These are phyloP conservation scores for Pseudorasbora parva DNA, from an alignment of 2,113 vertebrate genomes.

Conservation along the genomic window DNA sequence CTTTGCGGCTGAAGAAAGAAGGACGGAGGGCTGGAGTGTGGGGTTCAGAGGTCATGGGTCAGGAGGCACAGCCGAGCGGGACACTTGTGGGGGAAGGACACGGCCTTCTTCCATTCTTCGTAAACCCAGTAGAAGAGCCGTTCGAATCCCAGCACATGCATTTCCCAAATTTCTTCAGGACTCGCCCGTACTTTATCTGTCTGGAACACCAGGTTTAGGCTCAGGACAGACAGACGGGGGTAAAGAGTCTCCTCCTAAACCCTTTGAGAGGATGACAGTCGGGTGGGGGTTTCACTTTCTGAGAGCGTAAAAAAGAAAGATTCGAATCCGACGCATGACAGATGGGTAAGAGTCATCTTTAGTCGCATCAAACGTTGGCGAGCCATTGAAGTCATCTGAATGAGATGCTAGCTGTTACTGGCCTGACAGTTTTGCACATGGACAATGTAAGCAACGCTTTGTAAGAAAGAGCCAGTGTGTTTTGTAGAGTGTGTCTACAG, in stretches of 20 bases:
- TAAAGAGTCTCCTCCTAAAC: slow-evolving; percentile 23
- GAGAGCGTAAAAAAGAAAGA: slow-evolving; percentile 27
- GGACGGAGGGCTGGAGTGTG: slow-evolving; percentile 69
- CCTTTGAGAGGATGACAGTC: slow-evolving; percentile 3
- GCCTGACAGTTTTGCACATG: slow-evolving; percentile 59
- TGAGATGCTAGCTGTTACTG: slow-evolving; percentile 60
- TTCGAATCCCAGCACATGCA: slow-evolving; percentile 70
- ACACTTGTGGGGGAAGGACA: slow-evolving; percentile 60
- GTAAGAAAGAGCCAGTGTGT: slow-evolving; percentile 59
- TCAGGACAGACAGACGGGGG: slow-evolving; percentile 17
- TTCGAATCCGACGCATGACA: slow-evolving; percentile 46
- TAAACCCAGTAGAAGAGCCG: slow-evolving; percentile 71
- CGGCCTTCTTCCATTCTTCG: slow-evolving; percentile 44
- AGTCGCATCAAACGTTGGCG: slow-evolving; percentile 52
- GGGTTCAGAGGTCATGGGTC: slow-evolving; percentile 70
- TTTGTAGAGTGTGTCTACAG: slow-evolving; percentile 65
- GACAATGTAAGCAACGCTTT: slow-evolving; percentile 61
- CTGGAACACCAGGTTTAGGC: slow-evolving; percentile 25
- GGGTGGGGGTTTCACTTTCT: slow-evolving; percentile 38
- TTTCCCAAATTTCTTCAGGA: slow-evolving; percentile 63
- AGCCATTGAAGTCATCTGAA: slow-evolving; percentile 59
- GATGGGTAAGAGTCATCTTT: slow-evolving; percentile 60
- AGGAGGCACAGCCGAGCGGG: slow-evolving; percentile 67
- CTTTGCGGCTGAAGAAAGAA: slow-evolving; percentile 62
- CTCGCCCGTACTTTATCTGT: slow-evolving; percentile 23